Conservation (phyloP, 35 echinoderm and acorn worm species). For the Apostichopus parvimensis region DNA sequence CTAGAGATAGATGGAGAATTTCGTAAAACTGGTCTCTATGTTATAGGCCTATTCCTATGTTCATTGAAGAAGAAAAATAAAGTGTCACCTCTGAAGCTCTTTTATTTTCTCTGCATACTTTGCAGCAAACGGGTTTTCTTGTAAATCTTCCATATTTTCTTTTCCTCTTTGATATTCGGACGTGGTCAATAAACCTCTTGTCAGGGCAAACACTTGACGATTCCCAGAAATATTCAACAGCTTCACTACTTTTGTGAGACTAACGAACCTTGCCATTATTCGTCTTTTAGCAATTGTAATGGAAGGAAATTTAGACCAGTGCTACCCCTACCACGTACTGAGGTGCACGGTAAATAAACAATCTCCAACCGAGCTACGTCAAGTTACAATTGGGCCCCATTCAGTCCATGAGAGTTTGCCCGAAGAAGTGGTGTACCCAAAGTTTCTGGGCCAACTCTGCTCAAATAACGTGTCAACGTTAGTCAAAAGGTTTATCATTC, state of each 20-base stretch:
- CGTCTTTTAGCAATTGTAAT: no score
- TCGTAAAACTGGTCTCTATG: not conserved
- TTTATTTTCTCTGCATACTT: conserved; percentile 93
- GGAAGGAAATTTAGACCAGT: not conserved
- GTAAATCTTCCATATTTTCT: conserved; percentile 54
- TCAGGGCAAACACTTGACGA: conserved; percentile 9
- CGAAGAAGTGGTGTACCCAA: not conserved
- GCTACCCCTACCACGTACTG: not conserved
- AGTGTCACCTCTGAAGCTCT: conserved; percentile 69
- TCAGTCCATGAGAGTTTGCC: no score
- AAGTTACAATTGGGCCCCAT: no score
- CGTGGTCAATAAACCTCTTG: conserved; percentile 33
- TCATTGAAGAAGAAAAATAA: no score
- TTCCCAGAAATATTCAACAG: conserved; percentile 54
- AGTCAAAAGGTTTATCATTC: no score
- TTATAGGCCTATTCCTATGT: not conserved
- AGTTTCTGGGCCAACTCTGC: no score
- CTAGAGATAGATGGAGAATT: not conserved
- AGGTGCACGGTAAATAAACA: not conserved
- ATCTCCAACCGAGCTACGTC: no score
- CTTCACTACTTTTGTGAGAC: conserved; percentile 10
- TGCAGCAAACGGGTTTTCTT: conserved; percentile 68
- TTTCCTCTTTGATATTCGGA: not conserved
- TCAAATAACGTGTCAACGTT: no score
- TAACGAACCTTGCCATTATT: not conserved